Conservation (phyloP, 2,797 vertebrate species). For the Gila robusta region DNA sequence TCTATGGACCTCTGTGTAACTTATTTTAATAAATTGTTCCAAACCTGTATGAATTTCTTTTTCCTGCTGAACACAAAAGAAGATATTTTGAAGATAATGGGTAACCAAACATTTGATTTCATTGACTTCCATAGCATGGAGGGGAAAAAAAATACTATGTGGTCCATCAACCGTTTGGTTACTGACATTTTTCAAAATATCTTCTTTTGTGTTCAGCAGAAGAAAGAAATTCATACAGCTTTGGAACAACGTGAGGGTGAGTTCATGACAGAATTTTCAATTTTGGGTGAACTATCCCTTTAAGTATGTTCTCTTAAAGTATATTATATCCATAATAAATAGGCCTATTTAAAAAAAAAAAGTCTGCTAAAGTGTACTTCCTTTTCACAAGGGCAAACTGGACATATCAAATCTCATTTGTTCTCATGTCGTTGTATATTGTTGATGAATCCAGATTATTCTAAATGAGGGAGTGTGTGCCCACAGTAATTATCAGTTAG, state of each 20-base stretch:
- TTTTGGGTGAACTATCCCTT: not conserved
- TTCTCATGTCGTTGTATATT: not conserved
- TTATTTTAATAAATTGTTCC: not conserved
- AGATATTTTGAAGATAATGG: too few relatives aligned
- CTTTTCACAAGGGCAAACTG: not conserved
- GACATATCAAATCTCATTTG: not conserved
- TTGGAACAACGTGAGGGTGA: not conserved
- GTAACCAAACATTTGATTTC: too few relatives aligned
- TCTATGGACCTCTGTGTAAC: too few relatives aligned
- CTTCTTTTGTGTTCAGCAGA: not conserved
- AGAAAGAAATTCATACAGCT: not conserved
- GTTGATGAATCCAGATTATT: conserved; percentile 1
- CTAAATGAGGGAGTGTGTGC: not conserved
- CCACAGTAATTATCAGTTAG: not conserved
- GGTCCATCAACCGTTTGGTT: too few relatives aligned
- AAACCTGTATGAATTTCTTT: too few relatives aligned
- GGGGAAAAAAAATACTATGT: too few relatives aligned
- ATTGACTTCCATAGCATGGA: too few relatives aligned
- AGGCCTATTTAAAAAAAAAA: not conserved
- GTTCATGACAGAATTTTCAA: not conserved
- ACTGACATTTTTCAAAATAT: not conserved
- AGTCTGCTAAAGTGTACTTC: not conserved
- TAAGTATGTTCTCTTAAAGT: too few relatives aligned
- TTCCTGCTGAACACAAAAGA: too few relatives aligned
- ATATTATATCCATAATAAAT: not conserved